Evolutionary conservation across 2,113 vertebrate genomes (phyloP).

Genomic region (Rhadina sibilatrix): DNA sequence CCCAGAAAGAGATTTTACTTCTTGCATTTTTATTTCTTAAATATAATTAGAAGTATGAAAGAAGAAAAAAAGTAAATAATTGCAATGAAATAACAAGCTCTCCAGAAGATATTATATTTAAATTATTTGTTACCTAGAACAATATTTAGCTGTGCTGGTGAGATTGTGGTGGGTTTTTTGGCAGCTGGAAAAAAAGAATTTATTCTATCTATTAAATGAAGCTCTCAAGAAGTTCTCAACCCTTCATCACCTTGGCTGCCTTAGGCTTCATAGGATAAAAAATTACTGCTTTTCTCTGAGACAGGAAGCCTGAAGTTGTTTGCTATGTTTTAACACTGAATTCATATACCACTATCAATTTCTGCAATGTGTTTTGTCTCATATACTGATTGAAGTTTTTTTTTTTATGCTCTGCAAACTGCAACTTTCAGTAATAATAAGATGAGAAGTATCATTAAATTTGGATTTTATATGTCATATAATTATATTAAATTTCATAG

Average conservation of each 20-base stretch:
- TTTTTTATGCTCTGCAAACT: neutral
- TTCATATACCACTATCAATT: neutral
- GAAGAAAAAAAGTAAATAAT: neutral
- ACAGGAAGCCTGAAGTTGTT: neutral
- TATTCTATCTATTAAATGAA: neutral
- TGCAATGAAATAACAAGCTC: neutral
- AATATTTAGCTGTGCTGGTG: neutral
- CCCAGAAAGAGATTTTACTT: neutral
- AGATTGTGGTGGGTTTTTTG: neutral
- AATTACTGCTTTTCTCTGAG: neutral
- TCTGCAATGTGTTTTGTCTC: neutral
- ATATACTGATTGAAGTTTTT: neutral
- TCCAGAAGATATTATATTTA: neutral
- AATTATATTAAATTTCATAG: conserved; percentile 31
- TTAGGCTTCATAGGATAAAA: neutral
- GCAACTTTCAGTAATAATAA: conserved; percentile 1
- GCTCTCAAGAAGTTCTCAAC: neutral
- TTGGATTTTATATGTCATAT: conserved; percentile 14
- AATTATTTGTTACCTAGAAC: neutral
- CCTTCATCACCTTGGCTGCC: neutral
- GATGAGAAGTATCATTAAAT: neutral
- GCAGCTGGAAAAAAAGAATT: neutral
- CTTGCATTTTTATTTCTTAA: neutral
- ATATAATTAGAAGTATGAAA: neutral
- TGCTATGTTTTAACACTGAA: neutral